Conservation (phyloP, 2,113 vertebrate species). For the Entelurus aequoreus region DNA sequence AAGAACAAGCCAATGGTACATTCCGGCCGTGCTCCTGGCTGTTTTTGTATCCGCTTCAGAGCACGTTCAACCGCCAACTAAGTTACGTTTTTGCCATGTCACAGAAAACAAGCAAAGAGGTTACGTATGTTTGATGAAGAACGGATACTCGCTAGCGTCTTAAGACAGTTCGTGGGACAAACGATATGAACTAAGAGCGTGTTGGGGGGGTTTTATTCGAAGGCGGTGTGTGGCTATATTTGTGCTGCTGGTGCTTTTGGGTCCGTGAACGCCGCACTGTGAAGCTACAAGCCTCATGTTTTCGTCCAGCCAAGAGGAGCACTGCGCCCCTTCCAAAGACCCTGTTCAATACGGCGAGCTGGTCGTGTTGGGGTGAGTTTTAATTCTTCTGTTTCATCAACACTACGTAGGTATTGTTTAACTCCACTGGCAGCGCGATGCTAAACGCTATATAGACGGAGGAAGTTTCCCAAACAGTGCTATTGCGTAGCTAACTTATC, state of each 20-base stretch:
- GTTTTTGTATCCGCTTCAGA: conserved; percentile 70
- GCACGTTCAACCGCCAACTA: conserved; percentile 62
- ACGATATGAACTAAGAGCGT: conserved; percentile 44
- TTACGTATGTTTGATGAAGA: conserved; percentile 20
- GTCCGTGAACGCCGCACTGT: conserved; percentile 42
- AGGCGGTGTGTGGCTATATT: conserved; percentile 33
- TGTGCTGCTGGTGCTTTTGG: conserved; percentile 33
- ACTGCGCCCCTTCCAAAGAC: conserved; percentile 88
- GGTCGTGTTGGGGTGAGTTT: conserved; percentile 89
- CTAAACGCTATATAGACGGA: not conserved
- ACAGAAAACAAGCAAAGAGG: conserved; percentile 50
- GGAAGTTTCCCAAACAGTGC: conserved; percentile 37
- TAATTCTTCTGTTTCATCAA: not conserved
- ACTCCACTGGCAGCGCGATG: not conserved
- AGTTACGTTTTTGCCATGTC: conserved; percentile 56
- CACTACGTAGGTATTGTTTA: not conserved
- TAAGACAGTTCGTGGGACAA: conserved; percentile 8
- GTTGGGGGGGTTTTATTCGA: conserved; percentile 35
- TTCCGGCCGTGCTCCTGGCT: conserved; percentile 64
- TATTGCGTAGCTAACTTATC: conserved; percentile 12
- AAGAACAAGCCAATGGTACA: conserved; percentile 61
- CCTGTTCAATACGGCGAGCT: conserved; percentile 92
- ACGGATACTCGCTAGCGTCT: not conserved
- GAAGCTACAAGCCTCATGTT: conserved; percentile 81
- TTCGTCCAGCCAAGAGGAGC: conserved; percentile 86